Base-by-base conservation (phyloP, 1,140 invertebrate species). In the Neomicropteryx cornuta region DNA sequence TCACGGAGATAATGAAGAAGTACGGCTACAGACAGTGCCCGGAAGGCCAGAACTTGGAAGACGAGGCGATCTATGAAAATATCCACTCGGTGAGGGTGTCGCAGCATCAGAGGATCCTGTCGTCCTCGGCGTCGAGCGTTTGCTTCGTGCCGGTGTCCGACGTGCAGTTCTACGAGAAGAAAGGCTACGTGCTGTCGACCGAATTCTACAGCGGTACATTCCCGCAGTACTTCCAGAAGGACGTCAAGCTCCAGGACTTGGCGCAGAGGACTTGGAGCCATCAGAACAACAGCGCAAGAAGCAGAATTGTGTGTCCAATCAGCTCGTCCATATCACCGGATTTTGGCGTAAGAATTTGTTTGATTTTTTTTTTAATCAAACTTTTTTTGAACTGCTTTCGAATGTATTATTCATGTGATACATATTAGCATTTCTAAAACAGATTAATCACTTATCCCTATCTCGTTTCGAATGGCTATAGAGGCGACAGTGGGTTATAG, bases 11-110 rank as follows among this genome's bases (percentile, higher is more conserved):
- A 24, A 67, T 60, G 19, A 55, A 58, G 35, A 60, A 65, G 51
- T 65, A 60, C 46, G 63, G 66, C 21, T 65, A 66, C 43, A 53
- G 66, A 2, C 42, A 66, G 23, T 66, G 63, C 35, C 66, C 66
- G 4, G 66, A 68, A 52, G 66, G 66, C 24, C 62, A 67, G 45
- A 68, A 68, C 36, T 48, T 65, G 14, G 63, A 68, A 44, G 63
- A 66, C 33, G 66, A 67, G 43, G 64, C 64, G 22, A 62, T 62
- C 19, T 66, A 67, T 39, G 64, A 68, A 42, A 67, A 67, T 38
- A 59, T 66, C 44, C 38, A 62, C 33, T 62, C 63, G 38, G 60
- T 61, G 50, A 56, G 63, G 41, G 31, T 30, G 10, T 24, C 33
- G 11, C 27, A 36, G 14, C 33, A 42, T 8, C 44, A 41, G 32